Conservation (phyloP, 2,113 vertebrate species). For the Sander lucioperca region DNA sequence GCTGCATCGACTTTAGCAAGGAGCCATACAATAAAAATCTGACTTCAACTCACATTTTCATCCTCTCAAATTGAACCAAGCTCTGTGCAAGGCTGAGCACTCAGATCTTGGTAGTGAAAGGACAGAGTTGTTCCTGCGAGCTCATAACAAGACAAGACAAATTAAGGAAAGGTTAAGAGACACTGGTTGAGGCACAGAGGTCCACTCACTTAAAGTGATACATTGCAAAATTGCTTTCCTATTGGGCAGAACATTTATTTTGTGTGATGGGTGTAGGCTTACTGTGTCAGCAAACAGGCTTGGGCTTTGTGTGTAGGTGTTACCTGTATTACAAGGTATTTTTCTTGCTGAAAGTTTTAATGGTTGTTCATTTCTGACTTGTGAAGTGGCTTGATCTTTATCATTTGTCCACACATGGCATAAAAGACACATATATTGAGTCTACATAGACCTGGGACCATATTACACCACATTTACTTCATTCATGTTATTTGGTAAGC, state of each 20-base stretch:
- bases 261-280: conserved; percentile 66
- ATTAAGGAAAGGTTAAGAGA: conserved; percentile 83
- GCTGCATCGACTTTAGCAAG: conserved; percentile 78
- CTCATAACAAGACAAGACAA: conserved; percentile 80
- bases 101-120: conserved; percentile 47
- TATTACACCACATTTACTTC: neutral
- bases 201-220: conserved; percentile 79
- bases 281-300: conserved; percentile 67
- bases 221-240: conserved; percentile 79
- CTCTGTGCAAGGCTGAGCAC: conserved; percentile 1
- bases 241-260: conserved; percentile 76
- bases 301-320: conserved; percentile 53
- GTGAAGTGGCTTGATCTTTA: conserved; percentile 41
- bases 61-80: neutral
- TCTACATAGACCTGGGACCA: neutral
- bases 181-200: conserved; percentile 69
- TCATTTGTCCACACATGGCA: conserved; percentile 7
- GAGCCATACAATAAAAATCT: conserved; percentile 17
- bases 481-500: neutral
- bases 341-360: conserved; percentile 43
- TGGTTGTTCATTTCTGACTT: conserved; percentile 33
- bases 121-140: conserved; percentile 67
- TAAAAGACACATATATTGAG: conserved; percentile 25
- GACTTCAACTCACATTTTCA: neutral
- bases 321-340: conserved; percentile 40